These are phyloP conservation scores for Argyresthia albistria DNA, from an alignment of 2,888 invertebrate species.

Conservation along the genomic window DNA sequence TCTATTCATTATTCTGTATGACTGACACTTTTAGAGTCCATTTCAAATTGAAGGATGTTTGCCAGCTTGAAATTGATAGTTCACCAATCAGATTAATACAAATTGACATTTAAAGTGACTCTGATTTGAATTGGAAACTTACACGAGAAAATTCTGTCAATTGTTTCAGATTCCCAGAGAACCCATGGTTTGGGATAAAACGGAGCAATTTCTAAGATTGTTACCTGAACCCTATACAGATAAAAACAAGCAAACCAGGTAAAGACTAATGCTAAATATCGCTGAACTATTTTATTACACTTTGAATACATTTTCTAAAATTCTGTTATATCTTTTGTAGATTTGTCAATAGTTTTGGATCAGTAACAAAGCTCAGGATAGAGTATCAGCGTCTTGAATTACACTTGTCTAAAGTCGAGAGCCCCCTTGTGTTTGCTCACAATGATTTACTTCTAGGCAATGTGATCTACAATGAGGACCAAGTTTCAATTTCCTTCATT, in stretches of 20 bases:
- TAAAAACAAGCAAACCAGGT: conserved; percentile 80
- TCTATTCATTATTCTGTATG: no score
- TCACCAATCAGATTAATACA: no score
- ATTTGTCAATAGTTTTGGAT: conserved; percentile 77
- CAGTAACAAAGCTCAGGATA: conserved; percentile 76
- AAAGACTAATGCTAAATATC: conserved; percentile 7
- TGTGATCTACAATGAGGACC: conserved; percentile 84
- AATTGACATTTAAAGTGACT: no score
- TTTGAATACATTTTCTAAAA: no score
- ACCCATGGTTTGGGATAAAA: conserved; percentile 84
- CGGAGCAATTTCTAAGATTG: conserved; percentile 80
- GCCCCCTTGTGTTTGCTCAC: conserved; percentile 94
- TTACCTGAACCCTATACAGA: conserved; percentile 81
- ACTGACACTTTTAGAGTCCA: no score
- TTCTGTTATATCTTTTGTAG: conserved; percentile 58
- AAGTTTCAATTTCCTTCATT: conserved; percentile 87
- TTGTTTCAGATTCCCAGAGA: conserved; percentile 46
- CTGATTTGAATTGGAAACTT: no score
- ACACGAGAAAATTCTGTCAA: no score
- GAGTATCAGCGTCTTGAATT: conserved; percentile 79
- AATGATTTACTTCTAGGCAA: conserved; percentile 97
- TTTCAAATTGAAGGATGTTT: no score
- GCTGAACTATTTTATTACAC: conserved; percentile 4
- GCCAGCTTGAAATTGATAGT: no score
- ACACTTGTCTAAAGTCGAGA: conserved; percentile 74